Base-by-base conservation (phyloP, 2,797 vertebrate genomes). In the Aselliscus stoliczkanus region DNA sequence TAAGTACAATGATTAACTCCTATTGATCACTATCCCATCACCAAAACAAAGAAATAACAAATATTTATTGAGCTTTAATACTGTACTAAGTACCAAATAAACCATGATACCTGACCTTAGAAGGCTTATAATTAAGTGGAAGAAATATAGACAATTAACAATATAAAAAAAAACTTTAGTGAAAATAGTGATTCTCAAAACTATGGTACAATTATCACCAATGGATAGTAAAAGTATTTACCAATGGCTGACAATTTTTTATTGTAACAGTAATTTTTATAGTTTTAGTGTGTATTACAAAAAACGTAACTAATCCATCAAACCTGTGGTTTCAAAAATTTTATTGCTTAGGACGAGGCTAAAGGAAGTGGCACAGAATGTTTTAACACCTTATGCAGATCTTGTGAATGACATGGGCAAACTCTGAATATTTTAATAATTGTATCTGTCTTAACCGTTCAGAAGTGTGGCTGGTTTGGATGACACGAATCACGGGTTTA, bases 11-110 rank as follows among this genome's bases (percentile, higher is more conserved):
- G 34, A 82, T 64, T 58, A 91, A 80, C 27, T 64, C 42, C 44
- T 80, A 34, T 29, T 75, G 60, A 75, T 73, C 37, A 60, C 37
- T 56, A 86, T 17, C 25, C 34, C 69, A 82, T 92, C 82, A 70
- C 47, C 62, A 83, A 90, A 87, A 64, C 79, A 85, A 67, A 60
- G 31, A 67, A 69, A 90, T 34, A n/a, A 79, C 80, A 96, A 90
- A 84, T 69, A 87, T 83, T 76, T 90, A 77, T 13, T 77, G 39
- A 86, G 62, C n/a, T 75, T 88, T 52, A 69, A 47, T 60, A 87
- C 39, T 83, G 17, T 65, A 77, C 20, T 81, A 77, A 90, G 69
- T 37, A 18, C 34, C 27, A n/a, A 90, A 37, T 34, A 90, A 93
- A 88, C 23, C 13, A 62, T 65, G 64, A 58, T 70, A 31, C 37